Conservation (phyloP, 2,113 vertebrate genomes). For the Orcinus orca region DNA sequence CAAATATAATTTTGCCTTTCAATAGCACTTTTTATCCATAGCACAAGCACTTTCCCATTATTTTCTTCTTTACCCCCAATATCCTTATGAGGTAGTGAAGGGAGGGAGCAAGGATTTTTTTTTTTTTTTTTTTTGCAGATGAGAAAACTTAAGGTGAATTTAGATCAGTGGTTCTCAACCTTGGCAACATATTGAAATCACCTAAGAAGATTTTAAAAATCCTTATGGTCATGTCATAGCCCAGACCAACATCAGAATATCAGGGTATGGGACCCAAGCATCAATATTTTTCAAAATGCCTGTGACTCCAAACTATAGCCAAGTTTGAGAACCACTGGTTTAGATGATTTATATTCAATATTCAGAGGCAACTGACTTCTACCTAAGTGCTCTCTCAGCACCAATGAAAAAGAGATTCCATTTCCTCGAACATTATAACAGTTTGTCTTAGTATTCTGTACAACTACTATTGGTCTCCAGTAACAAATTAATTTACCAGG, state of each 20-base stretch:
- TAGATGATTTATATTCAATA: not conserved
- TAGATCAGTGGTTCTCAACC: not conserved
- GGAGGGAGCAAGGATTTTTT: slow-evolving; percentile 39
- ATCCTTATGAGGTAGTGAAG: slow-evolving; percentile 60
- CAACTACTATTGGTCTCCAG: slow-evolving; percentile 78
- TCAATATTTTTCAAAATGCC: not conserved
- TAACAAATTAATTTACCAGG: slow-evolving; percentile 76
- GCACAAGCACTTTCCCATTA: not conserved
- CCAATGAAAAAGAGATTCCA: not conserved
- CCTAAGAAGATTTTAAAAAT: not conserved
- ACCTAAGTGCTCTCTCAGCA: slow-evolving; percentile 7
- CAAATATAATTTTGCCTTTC: not conserved
- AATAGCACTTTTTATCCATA: not conserved
- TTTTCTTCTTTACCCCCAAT: slow-evolving; percentile 41
- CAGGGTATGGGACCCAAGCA: not conserved
- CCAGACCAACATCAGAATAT: slow-evolving; percentile 3
- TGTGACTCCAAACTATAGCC: not conserved
- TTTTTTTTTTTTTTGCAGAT: slow-evolving; percentile 46
- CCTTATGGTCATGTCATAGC: not conserved
- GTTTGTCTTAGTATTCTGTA: slow-evolving; percentile 80
- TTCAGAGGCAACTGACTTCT: slow-evolving; percentile 17
- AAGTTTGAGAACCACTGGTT: not conserved
- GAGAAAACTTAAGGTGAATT: slow-evolving; percentile 43
- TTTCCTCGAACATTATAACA: slow-evolving; percentile 63
- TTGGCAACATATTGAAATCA: not conserved